Conservation (phyloP, 2,888 invertebrate species). For the Nomada lathburiana region DNA sequence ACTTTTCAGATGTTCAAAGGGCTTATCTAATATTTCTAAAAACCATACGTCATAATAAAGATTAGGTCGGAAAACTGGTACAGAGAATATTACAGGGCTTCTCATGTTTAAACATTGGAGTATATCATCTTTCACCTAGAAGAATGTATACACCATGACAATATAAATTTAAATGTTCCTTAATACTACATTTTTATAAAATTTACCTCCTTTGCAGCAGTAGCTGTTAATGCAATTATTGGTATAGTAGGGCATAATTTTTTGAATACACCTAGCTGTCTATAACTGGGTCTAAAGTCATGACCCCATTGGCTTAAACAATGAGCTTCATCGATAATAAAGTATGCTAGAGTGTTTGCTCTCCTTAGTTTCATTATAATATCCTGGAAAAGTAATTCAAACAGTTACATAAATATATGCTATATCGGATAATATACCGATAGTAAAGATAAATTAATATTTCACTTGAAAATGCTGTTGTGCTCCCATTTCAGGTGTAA, state of each 20-base stretch:
- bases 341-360: constrained; percentile 92
- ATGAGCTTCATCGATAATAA: constrained; percentile 99
- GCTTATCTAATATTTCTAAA: constrained; percentile 93
- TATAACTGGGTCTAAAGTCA: constrained; percentile 97
- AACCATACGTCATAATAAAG: constrained; percentile 97
- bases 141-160: constrained; percentile 40
- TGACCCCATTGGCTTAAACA: constrained; percentile 99
- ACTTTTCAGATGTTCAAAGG: constrained; percentile 91
- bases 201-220: constrained; percentile 90
- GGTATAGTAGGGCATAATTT: constrained; percentile 87
- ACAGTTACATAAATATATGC: not conserved
- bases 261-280: constrained; percentile 92
- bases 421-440: not conserved
- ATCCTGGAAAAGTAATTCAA: constrained; percentile 79
- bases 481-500: constrained; percentile 98
- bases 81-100: constrained; percentile 91
- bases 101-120: constrained; percentile 89
- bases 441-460: constrained; percentile 5
- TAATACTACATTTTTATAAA: constrained; percentile 21
- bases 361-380: constrained; percentile 89
- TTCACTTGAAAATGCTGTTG: constrained; percentile 85
- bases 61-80: constrained; percentile 96
- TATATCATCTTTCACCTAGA: constrained; percentile 93
- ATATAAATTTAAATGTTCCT: constrained; percentile 14
- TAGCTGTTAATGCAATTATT: constrained; percentile 98